Evolutionary conservation across 2,888 invertebrate genomes (phyloP).

Genomic region (Apamea anceps): DNA sequence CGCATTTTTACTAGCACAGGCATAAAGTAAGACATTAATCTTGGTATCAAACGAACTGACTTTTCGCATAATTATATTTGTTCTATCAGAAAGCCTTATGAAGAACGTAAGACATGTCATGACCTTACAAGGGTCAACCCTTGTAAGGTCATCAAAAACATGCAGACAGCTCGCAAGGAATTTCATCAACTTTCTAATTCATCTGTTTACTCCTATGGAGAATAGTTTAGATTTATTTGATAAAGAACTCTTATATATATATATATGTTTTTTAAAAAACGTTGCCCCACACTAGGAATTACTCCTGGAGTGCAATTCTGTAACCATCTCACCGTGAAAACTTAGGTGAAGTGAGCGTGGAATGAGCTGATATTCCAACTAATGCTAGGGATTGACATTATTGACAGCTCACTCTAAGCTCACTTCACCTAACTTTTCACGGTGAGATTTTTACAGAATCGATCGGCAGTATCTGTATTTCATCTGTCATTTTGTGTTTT

Average conservation of each 20-base stretch:
- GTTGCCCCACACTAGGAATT: too few species aligned
- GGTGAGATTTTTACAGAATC: too few species aligned
- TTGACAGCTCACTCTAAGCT: too few species aligned
- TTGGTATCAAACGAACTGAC: constrained; percentile 11
- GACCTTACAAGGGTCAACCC: constrained; percentile 9
- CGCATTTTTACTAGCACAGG: neutral
- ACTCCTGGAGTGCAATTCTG: too few species aligned
- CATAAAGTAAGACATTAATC: constrained; percentile 11
- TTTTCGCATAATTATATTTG: constrained; percentile 17
- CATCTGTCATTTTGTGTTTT: neutral
- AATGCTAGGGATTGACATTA: too few species aligned
- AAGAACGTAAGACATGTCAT: constrained; percentile 1
- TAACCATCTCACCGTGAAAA: too few species aligned
- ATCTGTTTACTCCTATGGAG: constrained; percentile 15
- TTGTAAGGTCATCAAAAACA: constrained; percentile 6
- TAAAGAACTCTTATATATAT: constrained; percentile 1
- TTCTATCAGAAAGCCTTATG: constrained; percentile 16
- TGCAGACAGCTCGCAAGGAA: neutral
- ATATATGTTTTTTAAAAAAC: too few species aligned
- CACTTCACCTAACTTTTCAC: too few species aligned
- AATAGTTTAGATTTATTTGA: constrained; percentile 23
- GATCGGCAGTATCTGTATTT: neutral
- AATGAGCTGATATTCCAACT: too few species aligned
- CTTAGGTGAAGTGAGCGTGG: too few species aligned
- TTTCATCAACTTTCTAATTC: constrained; percentile 38